Base-by-base conservation (phyloP, 2,888 invertebrate genomes). In the Mantis religiosa region DNA sequence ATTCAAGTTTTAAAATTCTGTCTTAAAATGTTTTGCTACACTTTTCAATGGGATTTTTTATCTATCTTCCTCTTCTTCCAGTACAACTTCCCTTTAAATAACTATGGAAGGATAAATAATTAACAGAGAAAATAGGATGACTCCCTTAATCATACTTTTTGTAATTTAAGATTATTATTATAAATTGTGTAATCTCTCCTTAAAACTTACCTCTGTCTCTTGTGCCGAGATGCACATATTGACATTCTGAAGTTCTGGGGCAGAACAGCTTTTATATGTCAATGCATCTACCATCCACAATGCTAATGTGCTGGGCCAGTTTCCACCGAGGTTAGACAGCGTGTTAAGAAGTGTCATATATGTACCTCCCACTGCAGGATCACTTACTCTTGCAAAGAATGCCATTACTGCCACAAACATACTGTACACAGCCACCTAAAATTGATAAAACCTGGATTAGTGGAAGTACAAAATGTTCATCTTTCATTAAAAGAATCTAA, bases 321-420 rank as follows among this genome's bases (percentile, higher is more conserved):
- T 99, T 9, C 98, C 98, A n/a, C 99, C 99, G 89, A 99, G 95
- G 94, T 99, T 99, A 86, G 97, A 96, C 30, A 99, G 94, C 0
- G 99, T 99, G 93, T 99, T 99, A 27, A 99, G 94, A 87, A 99
- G 94, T 0, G 99, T 99, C 99, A 99, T 99, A 93, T 99, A 99
- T 0, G 99, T 99, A 8, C 99, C 99, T 2, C 99, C 99, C 0
- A 99, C 98, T 0, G 96, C 95, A 0, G 99, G 98, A 93, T 99
- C 99, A 90, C 99, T 99, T 87, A 99, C 96, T 93, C 98, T 97
- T 0, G 99, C 99, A 93, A 98, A 98, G 94, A 99, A 99, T 15
- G 99, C 98, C 99, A 99, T 99, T 89, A 97, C 95, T 0, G 99
- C 97, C 8, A 99, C 99, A 93, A 98, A 99, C 98, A 99, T 99